A percentile compares a stretch with the other conserved stretches of the same genome.
Conservation (phyloP, 64 coral and sea anemone genomes). For the Dendrophyllia cribrosa region DNA sequence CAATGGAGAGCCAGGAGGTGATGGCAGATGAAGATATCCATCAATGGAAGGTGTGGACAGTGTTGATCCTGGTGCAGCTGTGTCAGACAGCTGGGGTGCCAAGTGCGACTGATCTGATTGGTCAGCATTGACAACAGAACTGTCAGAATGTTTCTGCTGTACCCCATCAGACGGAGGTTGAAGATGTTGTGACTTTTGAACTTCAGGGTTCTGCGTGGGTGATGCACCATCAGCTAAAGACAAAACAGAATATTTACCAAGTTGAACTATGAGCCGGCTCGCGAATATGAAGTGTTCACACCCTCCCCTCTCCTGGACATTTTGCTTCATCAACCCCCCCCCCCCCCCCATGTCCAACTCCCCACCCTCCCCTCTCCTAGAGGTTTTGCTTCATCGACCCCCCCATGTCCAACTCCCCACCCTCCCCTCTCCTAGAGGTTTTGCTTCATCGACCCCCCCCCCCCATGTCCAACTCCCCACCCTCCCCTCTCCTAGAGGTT, state of each 20-base stretch:
- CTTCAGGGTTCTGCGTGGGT: background rate
- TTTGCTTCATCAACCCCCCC: no score
- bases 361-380: no score
- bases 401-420: no score
- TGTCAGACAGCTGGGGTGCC: conserved; percentile 16
- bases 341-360: no score
- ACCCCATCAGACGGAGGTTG: background rate
- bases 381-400: no score
- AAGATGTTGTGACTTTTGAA: background rate
- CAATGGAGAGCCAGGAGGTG: conserved; percentile 63
- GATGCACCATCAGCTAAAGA: background rate
- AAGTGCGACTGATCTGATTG: background rate
- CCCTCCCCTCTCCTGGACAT: no score
- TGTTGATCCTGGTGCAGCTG: conserved; percentile 7
- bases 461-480: no score
- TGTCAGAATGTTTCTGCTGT: background rate
- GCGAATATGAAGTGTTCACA: no score
- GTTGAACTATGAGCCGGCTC: no score
- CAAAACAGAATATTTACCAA: background rate
- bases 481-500: no score
- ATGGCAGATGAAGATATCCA: conserved; percentile 66
- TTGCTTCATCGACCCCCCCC: no score
- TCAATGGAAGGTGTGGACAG: background rate
- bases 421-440: no score
- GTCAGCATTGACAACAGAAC: background rate